Percentiles rank a stretch among this genome's conserved stretches.
phyloP scores from a whole-genome alignment of 2,888 invertebrate species.

The Athrips mouffetella region DNA sequence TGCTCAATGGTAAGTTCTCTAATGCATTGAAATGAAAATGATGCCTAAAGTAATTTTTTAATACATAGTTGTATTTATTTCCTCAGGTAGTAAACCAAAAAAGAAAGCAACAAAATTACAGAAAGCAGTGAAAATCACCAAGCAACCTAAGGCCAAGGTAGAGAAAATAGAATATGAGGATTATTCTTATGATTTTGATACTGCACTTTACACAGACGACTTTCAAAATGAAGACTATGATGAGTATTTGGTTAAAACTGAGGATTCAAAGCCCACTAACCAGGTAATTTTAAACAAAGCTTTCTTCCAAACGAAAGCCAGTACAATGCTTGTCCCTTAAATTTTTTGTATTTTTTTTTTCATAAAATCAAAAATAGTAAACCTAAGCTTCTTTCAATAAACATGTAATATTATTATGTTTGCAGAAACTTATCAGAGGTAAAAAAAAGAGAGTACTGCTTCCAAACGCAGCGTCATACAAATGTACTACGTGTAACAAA shows the following conservation, averaged over 20 bases:
- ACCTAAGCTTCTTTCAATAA: too few relatives aligned
- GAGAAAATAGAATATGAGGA: conserved; percentile 22
- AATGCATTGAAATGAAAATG: background rate
- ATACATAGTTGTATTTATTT: background rate
- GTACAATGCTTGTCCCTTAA: too few relatives aligned
- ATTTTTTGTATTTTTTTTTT: background rate
- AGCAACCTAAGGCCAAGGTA: conserved; percentile 18
- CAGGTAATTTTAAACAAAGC: conserved; percentile 11
- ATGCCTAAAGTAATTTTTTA: background rate
- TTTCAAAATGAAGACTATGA: conserved; percentile 38
- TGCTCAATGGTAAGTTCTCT: conserved; percentile 19
- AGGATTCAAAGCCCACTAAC: conserved; percentile 15
- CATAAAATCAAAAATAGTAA: too few relatives aligned
- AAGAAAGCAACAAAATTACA: conserved; percentile 26
- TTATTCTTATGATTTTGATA: conserved; percentile 28
- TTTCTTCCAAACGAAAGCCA: too few relatives aligned
- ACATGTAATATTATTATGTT: conserved; percentile 7
- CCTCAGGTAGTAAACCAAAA: conserved; percentile 27
- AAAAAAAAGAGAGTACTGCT: conserved; percentile 29
- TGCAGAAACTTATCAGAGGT: conserved; percentile 25
- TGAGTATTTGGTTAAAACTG: conserved; percentile 15
- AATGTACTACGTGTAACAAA: conserved; percentile 52
- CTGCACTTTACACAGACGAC: conserved; percentile 34
- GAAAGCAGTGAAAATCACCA: conserved; percentile 16
- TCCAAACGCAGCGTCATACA: conserved; percentile 42